These are phyloP conservation scores for Lutra lutra DNA, from an alignment of 2,797 vertebrate genomes.

Conservation along the genomic window DNA sequence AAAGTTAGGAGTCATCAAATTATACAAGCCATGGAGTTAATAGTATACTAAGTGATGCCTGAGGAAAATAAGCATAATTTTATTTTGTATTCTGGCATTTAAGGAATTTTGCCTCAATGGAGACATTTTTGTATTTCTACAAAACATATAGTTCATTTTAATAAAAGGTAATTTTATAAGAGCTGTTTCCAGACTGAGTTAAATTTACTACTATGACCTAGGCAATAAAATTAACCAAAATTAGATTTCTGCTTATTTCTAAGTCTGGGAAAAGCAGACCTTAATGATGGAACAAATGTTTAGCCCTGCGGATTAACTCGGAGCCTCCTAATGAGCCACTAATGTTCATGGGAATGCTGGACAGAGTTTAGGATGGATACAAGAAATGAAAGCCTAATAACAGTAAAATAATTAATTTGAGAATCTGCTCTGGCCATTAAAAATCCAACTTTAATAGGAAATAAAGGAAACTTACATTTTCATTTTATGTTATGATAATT, in stretches of 20 bases:
- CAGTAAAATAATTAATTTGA: slow-evolving; percentile 54
- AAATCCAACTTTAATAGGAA: slow-evolving; percentile 55
- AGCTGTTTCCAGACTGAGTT: slow-evolving; percentile 49
- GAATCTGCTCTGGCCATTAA: slow-evolving; percentile 19
- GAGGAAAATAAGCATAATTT: slow-evolving; percentile 54
- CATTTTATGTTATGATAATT: slow-evolving; percentile 43
- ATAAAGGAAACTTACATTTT: slow-evolving; percentile 55
- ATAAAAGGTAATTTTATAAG: slow-evolving; percentile 62
- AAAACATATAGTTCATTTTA: slow-evolving; percentile 64
- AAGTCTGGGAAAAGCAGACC: slow-evolving; percentile 24
- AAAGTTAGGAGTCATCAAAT: slow-evolving; percentile 15
- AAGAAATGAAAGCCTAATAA: slow-evolving; percentile 55
- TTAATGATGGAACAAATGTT: slow-evolving; percentile 58
- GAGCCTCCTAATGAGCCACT: slow-evolving; percentile 39
- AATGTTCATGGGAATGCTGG: slow-evolving; percentile 14
- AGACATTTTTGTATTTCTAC: slow-evolving; percentile 30
- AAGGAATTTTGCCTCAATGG: slow-evolving; percentile 48
- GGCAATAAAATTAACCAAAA: slow-evolving; percentile 64
- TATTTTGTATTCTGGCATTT: slow-evolving; percentile 49
- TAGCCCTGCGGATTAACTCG: slow-evolving; percentile 53
- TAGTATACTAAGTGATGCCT: not conserved
- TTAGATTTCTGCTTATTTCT: slow-evolving; percentile 70
- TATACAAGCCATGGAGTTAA: not conserved
- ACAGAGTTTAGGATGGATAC: not conserved
- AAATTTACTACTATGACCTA: slow-evolving; percentile 52